Evolutionary conservation across 2,888 invertebrate species (phyloP).

Genomic region (Venusia cambrica): DNA sequence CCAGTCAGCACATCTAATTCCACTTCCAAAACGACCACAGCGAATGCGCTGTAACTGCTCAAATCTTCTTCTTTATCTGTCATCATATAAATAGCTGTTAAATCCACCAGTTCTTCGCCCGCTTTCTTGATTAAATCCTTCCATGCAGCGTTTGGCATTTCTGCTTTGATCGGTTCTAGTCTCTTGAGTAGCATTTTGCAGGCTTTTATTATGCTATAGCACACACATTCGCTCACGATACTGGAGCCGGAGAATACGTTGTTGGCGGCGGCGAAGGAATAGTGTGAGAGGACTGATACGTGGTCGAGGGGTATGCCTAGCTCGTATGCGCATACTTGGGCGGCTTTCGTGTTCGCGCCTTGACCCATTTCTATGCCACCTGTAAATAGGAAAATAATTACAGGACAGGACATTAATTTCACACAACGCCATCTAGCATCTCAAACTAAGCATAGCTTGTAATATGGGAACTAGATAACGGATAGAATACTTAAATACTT

Average conservation of each 20-base stretch:
- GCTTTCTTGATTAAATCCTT: constrained; percentile 79
- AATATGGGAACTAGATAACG: too few relatives aligned
- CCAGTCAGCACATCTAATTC: constrained; percentile 87
- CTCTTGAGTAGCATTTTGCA: constrained; percentile 81
- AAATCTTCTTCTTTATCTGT: constrained; percentile 72
- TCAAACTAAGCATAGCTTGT: too few relatives aligned
- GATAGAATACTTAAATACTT: too few relatives aligned
- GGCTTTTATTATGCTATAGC: constrained; percentile 79
- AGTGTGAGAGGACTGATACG: constrained; percentile 82
- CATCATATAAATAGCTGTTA: constrained; percentile 83
- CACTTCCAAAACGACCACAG: constrained; percentile 82
- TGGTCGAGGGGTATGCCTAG: constrained; percentile 84
- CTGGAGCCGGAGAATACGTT: constrained; percentile 84
- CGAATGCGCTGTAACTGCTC: constrained; percentile 79
- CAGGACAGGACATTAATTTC: too few relatives aligned
- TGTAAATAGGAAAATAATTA: too few relatives aligned
- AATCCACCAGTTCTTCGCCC: constrained; percentile 73
- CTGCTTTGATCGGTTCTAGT: constrained; percentile 76
- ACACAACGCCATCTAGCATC: too few relatives aligned
- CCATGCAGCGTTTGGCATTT: constrained; percentile 78
- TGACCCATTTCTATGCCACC: constrained; percentile 89
- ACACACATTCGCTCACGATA: constrained; percentile 83
- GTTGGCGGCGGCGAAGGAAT: constrained; percentile 82
- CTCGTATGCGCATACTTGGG: constrained; percentile 87
- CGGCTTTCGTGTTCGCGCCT: constrained; percentile 89